phyloP scores from a whole-genome alignment of 2,113 vertebrate species.

The Amphilophus citrinellus region DNA sequence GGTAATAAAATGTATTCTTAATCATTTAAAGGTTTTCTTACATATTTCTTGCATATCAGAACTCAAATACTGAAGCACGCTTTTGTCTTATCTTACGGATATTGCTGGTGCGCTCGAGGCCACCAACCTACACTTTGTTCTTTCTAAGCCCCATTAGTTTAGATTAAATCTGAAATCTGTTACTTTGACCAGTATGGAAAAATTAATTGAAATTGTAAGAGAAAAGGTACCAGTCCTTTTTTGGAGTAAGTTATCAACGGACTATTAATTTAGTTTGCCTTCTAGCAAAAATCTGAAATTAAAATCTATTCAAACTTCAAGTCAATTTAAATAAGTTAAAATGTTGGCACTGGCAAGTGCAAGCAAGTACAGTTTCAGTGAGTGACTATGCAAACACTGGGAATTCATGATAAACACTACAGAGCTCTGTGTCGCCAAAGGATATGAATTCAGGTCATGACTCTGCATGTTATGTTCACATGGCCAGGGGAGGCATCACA shows the following conservation, averaged over 20 bases:
- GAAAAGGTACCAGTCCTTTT: constrained; percentile 30
- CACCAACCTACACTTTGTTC: constrained; percentile 35
- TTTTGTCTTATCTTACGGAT: constrained; percentile 38
- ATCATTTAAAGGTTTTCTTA: constrained; percentile 27
- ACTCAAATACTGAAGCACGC: neutral
- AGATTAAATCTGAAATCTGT: constrained; percentile 57
- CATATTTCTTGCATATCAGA: constrained; percentile 13
- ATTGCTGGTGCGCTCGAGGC: constrained; percentile 23
- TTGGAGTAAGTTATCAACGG: constrained; percentile 30
- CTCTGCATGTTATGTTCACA: constrained; percentile 55
- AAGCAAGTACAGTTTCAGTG: constrained; percentile 20
- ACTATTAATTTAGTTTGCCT: constrained; percentile 18
- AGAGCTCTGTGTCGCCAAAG: constrained; percentile 20
- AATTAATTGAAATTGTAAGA: constrained; percentile 48
- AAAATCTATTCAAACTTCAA: constrained; percentile 51
- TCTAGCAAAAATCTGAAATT: constrained; percentile 39
- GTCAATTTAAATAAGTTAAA: constrained; percentile 44
- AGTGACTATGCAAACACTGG: constrained; percentile 27
- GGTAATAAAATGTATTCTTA: constrained; percentile 9
- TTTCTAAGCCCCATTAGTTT: constrained; percentile 29
- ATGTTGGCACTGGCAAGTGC: constrained; percentile 1
- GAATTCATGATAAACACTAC: constrained; percentile 35
- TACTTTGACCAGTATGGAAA: constrained; percentile 32
- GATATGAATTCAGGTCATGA: constrained; percentile 53
- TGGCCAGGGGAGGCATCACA: constrained; percentile 61